phyloP scores from a whole-genome alignment of 2,888 invertebrate species.

The Phortica magna region DNA sequence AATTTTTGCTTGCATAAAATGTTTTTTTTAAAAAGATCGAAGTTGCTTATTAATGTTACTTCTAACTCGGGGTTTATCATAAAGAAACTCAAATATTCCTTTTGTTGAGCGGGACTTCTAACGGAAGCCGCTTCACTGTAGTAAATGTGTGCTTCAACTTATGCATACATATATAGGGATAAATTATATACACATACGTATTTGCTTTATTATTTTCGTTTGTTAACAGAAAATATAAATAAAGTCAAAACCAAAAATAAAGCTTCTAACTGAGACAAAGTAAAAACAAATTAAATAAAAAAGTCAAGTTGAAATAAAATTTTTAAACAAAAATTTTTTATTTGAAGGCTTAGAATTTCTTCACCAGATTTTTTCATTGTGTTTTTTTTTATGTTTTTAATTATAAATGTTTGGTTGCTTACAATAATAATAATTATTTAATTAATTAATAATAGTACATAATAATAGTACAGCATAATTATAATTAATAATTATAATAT shows the following conservation, averaged over 20 bases:
- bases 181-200: no score
- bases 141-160: no score
- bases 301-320: slow-evolving; percentile 48
- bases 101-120: no score
- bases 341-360: slow-evolving; percentile 70
- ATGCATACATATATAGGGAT: no score
- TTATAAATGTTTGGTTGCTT: slow-evolving; percentile 49
- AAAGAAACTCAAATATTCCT: no score
- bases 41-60: no score
- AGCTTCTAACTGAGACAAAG: slow-evolving; percentile 14
- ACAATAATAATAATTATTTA: slow-evolving; percentile 44
- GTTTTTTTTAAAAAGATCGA: no score
- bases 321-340: slow-evolving; percentile 69
- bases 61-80: no score
- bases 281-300: slow-evolving; percentile 48
- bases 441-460: slow-evolving; percentile 54
- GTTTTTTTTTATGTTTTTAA: slow-evolving; percentile 44
- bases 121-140: no score
- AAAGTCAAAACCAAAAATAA: slow-evolving; percentile 11
- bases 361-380: slow-evolving; percentile 58
- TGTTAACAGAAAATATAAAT: neutral
- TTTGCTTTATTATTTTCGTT: no score
- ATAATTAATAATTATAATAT: slow-evolving; percentile 65
- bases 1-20: no score
- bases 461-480: slow-evolving; percentile 68